A percentile compares a stretch with the other conserved stretches of the same genome.
Conservation (phyloP, 35 echinoderm and acorn worm genomes). For the Nesometra sesokonis region DNA sequence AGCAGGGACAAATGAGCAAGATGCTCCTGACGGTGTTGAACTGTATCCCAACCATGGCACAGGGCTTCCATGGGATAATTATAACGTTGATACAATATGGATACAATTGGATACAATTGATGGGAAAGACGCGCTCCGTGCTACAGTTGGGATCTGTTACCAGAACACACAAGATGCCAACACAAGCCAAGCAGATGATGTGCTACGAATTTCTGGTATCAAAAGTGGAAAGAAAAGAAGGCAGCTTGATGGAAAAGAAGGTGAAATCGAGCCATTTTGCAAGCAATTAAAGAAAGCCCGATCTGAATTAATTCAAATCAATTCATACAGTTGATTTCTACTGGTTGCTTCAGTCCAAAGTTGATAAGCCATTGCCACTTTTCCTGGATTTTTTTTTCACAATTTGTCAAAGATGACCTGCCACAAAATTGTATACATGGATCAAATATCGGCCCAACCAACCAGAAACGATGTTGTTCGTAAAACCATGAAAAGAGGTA, state of each 20-base stretch:
- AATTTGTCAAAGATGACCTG: conserved; percentile 1
- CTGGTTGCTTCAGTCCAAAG: conserved; percentile 25
- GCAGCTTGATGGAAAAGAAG: conserved; percentile 24
- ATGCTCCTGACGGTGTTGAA: conserved; percentile 33
- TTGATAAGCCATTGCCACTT: conserved; percentile 20
- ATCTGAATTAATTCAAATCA: conserved; percentile 9
- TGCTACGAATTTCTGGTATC: not conserved
- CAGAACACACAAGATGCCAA: conserved; percentile 27
- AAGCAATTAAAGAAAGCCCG: conserved; percentile 18
- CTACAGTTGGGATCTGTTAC: conserved; percentile 73
- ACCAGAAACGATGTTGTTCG: conserved; percentile 40
- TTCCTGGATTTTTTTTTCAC: conserved; percentile 20
- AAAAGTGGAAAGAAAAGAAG: conserved; percentile 24
- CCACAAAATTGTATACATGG: conserved; percentile 35
- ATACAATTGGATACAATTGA: conserved; percentile 48
- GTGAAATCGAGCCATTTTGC: conserved; percentile 28
- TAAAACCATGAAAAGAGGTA: conserved; percentile 33
- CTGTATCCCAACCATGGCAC: not conserved
- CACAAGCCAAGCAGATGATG: not conserved
- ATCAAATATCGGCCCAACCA: conserved; percentile 28
- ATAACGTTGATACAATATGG: conserved; percentile 63
- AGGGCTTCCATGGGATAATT: conserved; percentile 74
- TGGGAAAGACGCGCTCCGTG: conserved; percentile 60
- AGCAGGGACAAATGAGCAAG: conserved; percentile 17
- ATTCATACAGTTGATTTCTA: conserved; percentile 13